Percentiles rank a stretch among this genome's conserved stretches.
These are phyloP conservation scores for Deroptyus accipitrinus DNA, from an alignment of 2,113 vertebrate genomes.

Conservation along the genomic window DNA sequence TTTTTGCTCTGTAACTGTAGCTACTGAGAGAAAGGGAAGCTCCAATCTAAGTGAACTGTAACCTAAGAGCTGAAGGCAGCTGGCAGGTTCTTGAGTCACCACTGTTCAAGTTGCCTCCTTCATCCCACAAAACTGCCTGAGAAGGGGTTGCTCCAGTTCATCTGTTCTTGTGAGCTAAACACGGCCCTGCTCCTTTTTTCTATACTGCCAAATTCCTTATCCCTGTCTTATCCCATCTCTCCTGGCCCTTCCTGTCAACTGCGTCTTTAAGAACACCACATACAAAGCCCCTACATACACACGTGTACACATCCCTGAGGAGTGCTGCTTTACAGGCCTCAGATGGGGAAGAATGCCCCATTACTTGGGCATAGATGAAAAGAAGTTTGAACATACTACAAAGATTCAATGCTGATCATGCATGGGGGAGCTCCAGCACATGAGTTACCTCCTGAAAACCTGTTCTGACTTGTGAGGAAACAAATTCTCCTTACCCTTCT, in stretches of 20 bases:
- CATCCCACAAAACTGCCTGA: not conserved
- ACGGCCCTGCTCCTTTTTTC: not conserved
- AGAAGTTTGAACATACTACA: not conserved
- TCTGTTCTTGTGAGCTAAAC: not conserved
- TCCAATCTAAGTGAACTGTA: not conserved
- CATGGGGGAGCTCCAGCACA: not conserved
- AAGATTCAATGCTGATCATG: not conserved
- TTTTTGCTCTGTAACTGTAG: not conserved
- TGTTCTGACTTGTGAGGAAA: not conserved
- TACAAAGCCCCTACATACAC: not conserved
- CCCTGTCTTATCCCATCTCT: not conserved
- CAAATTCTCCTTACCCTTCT: not conserved
- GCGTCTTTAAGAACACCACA: not conserved
- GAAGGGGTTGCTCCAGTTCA: not conserved
- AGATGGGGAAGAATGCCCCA: not conserved
- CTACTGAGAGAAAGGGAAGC: not conserved
- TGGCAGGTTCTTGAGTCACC: not conserved
- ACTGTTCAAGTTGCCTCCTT: not conserved
- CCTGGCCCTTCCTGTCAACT: not conserved
- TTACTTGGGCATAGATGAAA: not conserved
- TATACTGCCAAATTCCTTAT: not conserved
- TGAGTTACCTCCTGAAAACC: not conserved
- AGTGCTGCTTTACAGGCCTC: not conserved
- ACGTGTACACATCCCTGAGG: accelerated
- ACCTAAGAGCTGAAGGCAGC: not conserved